phyloP scores from a whole-genome alignment of 2,113 vertebrate genomes.

The Xiphophorus couchianus region DNA sequence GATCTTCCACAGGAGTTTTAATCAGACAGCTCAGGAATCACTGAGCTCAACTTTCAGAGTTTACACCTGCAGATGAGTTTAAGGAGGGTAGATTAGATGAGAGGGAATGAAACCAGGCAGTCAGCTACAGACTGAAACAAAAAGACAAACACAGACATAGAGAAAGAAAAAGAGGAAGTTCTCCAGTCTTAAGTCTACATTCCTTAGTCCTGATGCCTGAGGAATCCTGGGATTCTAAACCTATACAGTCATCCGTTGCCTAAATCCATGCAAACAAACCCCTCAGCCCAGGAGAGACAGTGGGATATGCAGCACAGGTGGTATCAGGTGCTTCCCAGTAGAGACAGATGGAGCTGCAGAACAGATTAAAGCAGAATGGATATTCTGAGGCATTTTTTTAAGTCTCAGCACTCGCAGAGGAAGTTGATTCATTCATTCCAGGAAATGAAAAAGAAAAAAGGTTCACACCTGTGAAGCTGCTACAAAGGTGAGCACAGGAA shows the following conservation, averaged over 20 bases:
- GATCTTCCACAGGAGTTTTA: slow-evolving; percentile 15
- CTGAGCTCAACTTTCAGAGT: slow-evolving; percentile 6
- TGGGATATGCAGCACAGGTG: slow-evolving; percentile 65
- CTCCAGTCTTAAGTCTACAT: slow-evolving; percentile 68
- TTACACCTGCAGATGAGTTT: slow-evolving; percentile 58
- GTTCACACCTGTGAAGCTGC: slow-evolving; percentile 53
- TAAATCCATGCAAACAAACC: slow-evolving; percentile 70
- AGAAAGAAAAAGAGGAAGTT: slow-evolving; percentile 74
- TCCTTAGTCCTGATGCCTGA: slow-evolving; percentile 63
- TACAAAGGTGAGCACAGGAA: slow-evolving; percentile 27
- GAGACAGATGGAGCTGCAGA: slow-evolving; percentile 65
- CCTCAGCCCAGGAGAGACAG: slow-evolving; percentile 45
- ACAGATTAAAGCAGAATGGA: slow-evolving; percentile 52
- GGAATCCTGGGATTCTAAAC: slow-evolving; percentile 65
- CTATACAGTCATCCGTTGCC: slow-evolving; percentile 57
- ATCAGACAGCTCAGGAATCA: slow-evolving; percentile 15
- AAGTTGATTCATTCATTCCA: slow-evolving; percentile 53
- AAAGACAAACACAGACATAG: slow-evolving; percentile 68
- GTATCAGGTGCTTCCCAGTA: slow-evolving; percentile 66
- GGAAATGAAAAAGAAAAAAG: slow-evolving; percentile 52
- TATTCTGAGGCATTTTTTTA: slow-evolving; percentile 39
- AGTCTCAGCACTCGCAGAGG: slow-evolving; percentile 32
- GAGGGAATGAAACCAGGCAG: slow-evolving; percentile 37
- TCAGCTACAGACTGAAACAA: slow-evolving; percentile 51
- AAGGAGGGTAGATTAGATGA: slow-evolving; percentile 3